Base-by-base conservation (phyloP, 1,140 invertebrate genomes). In the Drosophila pruinosa region DNA sequence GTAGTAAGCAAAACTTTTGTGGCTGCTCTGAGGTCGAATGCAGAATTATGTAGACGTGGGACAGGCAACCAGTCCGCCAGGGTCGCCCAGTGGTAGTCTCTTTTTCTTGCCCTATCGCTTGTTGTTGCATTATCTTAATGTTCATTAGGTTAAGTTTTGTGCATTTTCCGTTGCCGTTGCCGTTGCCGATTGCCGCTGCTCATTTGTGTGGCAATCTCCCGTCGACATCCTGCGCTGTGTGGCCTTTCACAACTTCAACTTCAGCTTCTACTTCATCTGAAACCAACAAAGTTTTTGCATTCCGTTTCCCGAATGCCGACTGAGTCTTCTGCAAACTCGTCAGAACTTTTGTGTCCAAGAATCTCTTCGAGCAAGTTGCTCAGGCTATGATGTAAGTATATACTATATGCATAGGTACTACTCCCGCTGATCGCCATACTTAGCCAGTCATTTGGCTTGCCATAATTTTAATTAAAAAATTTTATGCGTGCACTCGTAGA, bases 61-160 rank as follows among this genome's bases (percentile, higher is more conserved):
- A 56, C n/a, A 10, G 34, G 22, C 22, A 26, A 6, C 12, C 21
- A 22, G 4, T 19, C 26, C 36, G 12, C 26, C 22, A 24, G 61
- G 38, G 57, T 65, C 38, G 10, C 22, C 6, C 19, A n/a, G n/a
- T n/a, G n/a, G n/a, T n/a, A n/a, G n/a, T 54, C 14, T 17, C 36
- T 21, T 19, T 15, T 47, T 43, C 22, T 6, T 3, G 47, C 28
- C 26, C 12, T 21, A 41, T 52, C 22, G 28, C 26, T 69, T 86
- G 69, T 75, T 81, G 82, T 82, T 89, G 82, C 82, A 86, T 88
- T 86, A 86, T 88, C 82, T 86, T 88, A 86, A 86, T 88, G 82
- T 86, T 86, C 82, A 86, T 86, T 88, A 78, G 81, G 78, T 86
- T 88, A 86, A 88, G 81, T 86, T 85, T 86, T 78, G 81, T 78